Percentiles rank a stretch among this genome's conserved stretches.
Evolutionary conservation across 2,888 invertebrate genomes (phyloP).

Genomic region (Melipona bicolor): DNA sequence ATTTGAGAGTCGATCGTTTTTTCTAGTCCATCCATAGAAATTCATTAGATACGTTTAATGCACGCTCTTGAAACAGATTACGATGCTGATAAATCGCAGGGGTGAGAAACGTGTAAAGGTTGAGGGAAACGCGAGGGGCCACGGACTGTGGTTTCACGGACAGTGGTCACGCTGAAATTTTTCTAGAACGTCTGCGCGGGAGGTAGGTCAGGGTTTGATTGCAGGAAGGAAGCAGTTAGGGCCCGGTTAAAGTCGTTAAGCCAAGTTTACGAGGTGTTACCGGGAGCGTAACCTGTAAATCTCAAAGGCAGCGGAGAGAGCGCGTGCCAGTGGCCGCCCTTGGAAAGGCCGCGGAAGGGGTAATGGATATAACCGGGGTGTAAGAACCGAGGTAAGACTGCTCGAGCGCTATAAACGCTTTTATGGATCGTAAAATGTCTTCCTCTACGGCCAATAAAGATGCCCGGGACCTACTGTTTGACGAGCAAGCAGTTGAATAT

Average conservation of each 20-base stretch:
- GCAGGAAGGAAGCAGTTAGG: conserved; percentile 85
- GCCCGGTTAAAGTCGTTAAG: conserved; percentile 84
- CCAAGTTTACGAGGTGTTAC: conserved; percentile 85
- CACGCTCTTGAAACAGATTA: not conserved
- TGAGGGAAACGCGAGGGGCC: conserved; percentile 4
- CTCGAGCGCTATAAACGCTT: conserved; percentile 80
- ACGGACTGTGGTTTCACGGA: conserved; percentile 13
- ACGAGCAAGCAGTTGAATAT: conserved; percentile 56
- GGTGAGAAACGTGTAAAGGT: not conserved
- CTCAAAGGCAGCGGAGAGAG: conserved; percentile 78
- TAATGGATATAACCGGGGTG: conserved; percentile 75
- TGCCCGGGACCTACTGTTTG: conserved; percentile 76
- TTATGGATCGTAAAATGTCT: conserved; percentile 84
- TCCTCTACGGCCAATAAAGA: conserved; percentile 84
- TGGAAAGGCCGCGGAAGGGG: conserved; percentile 75
- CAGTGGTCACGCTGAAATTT: conserved; percentile 57
- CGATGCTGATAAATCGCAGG: too few species aligned
- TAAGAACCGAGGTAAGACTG: conserved; percentile 76
- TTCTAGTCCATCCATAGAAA: not conserved
- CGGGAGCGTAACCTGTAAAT: conserved; percentile 84
- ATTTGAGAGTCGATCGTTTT: not conserved
- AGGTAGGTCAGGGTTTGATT: conserved; percentile 83
- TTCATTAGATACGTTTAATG: not conserved
- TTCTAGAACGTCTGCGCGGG: conserved; percentile 69
- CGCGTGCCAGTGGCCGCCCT: conserved; percentile 84